phyloP scores from a whole-genome alignment of 2,888 invertebrate species.

The Brenthis daphne region DNA sequence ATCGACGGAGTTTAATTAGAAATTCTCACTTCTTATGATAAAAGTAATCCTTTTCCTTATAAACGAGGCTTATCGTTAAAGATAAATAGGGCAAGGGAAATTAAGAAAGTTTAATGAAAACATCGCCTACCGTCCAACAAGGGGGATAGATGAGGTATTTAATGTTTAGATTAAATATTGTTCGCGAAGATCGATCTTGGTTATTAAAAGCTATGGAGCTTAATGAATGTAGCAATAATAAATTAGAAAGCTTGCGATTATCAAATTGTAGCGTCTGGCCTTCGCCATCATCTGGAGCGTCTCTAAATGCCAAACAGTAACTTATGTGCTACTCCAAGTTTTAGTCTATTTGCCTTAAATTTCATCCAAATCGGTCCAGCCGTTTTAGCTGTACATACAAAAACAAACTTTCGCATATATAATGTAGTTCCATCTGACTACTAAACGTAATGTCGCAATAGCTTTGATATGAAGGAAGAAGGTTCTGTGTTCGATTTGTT shows the following conservation, averaged over 20 bases:
- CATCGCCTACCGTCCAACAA: conserved; percentile 40
- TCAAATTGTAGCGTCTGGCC: too few relatives aligned
- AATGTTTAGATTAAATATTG: conserved; percentile 26
- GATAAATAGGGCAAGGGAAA: conserved; percentile 49
- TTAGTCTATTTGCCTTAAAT: too few relatives aligned
- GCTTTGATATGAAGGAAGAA: too few relatives aligned
- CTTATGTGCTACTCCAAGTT: too few relatives aligned
- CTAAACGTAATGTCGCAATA: too few relatives aligned
- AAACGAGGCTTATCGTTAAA: conserved; percentile 38
- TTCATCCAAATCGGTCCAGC: too few relatives aligned
- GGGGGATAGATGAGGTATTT: conserved; percentile 26
- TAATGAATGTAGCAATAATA: conserved; percentile 10
- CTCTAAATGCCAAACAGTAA: too few relatives aligned
- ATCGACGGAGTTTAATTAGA: conserved; percentile 8
- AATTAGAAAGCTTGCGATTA: not conserved
- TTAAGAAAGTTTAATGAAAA: conserved; percentile 76
- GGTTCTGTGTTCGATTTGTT: too few relatives aligned
- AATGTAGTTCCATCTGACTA: too few relatives aligned
- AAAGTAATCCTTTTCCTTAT: conserved; percentile 45
- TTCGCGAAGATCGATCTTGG: conserved; percentile 22
- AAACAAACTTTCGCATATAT: too few relatives aligned
- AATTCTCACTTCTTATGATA: conserved; percentile 10
- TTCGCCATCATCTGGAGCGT: too few relatives aligned
- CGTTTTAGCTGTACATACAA: too few relatives aligned
- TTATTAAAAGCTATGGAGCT: conserved; percentile 15